Base-by-base conservation (phyloP, 2,113 vertebrate species). In the Phalacrocorax brasilianus region DNA sequence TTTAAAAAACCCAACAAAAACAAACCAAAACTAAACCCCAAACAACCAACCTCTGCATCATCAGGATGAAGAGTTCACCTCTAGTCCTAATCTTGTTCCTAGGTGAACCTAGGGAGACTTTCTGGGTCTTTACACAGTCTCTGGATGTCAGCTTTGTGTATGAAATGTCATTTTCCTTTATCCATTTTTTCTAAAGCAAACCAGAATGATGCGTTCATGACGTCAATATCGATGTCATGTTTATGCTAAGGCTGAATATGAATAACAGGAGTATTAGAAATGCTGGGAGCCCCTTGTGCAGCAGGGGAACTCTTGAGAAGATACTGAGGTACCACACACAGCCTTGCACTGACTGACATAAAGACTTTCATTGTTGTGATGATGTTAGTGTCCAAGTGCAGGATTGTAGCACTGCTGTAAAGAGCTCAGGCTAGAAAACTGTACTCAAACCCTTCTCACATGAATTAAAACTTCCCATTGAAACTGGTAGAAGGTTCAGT, bases 151-250 rank as follows among this genome's bases (percentile, higher is more conserved):
- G 38, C 55, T 94, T 55, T 63, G 33, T 27, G 21, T 24, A 38
- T 15, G 32, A 81, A 79, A 81, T 7, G 7, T 4, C 9, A n/a
- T 81, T 68, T 90, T 85, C 35, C 11, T 93, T 81, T 35, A 27
- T 16, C 19, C 22, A 8, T 3, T 52, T 93, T 72, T 56, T 35
- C 44, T 56, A 45, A 81, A 65, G 35, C 22, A 52, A 76, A 73
- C 2, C 19, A 65, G 32, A 55, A 15, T 2, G n/a, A 32, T n/a
- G 35, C 21, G 27, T 28, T 85, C 35, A 12, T 14, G 23, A 23
- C 42, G 11, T 8, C 58, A 65, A 30, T 27, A 67, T 19, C 2
- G 0, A 3, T 5, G 16, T 3, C 44, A 22, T 3, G 18, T 33
- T 42, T 24, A 5, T n/a, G 26, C 50, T 42, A 32, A 50, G 23